Evolutionary conservation across 2,888 invertebrate genomes (phyloP), one percentile per base, ranked within the genome.

Genomic region (Galerucella nymphaeae): DNA sequence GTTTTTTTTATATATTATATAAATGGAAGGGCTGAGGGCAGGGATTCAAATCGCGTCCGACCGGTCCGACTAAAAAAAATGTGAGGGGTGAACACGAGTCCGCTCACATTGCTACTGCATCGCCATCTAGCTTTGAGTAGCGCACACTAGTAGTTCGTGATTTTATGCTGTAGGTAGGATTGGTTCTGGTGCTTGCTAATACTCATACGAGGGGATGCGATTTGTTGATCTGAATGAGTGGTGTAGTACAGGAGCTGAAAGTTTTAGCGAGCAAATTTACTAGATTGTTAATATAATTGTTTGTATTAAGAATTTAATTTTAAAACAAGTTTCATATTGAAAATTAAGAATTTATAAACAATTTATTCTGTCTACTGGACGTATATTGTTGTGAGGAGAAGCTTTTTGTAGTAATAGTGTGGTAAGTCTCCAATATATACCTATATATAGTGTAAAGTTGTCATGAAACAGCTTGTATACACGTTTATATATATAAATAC

Each of bases 91-190:
- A 66, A n/a, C 58, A 5, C 18, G 2, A 68, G 70, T 59, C 61
- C 16, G n/a, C n/a, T n/a, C 13, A 65, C n/a, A 8, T 10, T 14
- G 64, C n/a, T 41, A 20, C 2, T 14, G 53, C n/a, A 57, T 66
- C 58, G 76, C 68, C 77, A 73, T 71, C 77, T 75, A 55, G 58
- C 30, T 45, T 10, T 23, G 58, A 57, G 73, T 75, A 73, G 77
- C 2, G 11, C n/a, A 70, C 71, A 6, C 18, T 16, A 16, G 42
- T 62, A 42, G 41, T 62, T 62, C 61, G 2, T 38, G 11, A 16
- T 62, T 41, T 18, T 62, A 13, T 2, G 18, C 14, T 6, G 14
- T 61, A n/a, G 59, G 38, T 41, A 38, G 11, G 20, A 23, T 38
- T 16, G 61, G 61, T 62, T 62, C 41, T 11, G 1, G n/a, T n/a